Evolutionary conservation across 2,888 invertebrate genomes (phyloP), one percentile per base, ranked within the genome.

Genomic region (Lepidonotus clava): DNA sequence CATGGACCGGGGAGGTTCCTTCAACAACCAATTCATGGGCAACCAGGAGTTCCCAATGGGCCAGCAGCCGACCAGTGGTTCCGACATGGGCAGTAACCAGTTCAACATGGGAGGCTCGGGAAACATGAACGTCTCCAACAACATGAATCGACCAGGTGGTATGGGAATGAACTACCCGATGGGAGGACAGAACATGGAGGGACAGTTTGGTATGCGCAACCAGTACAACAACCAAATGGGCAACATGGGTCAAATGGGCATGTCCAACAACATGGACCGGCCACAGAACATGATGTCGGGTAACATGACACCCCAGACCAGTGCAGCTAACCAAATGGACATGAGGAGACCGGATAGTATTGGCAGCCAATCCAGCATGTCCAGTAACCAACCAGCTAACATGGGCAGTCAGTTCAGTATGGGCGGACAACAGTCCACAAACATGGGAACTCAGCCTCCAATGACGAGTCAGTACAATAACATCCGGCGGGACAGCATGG

Each of bases 161-260:
- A 80, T 80, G 80, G 24, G 80, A 18, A 80, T 80, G 80, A 41
- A 80, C 21, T 80, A 46, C 80, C 14, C 80, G 4, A 46, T 80
- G 32, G 46, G 80, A 28, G 80, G 80, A 24, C 80, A 41, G 4
- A 80, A 41, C 46, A 80, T 80, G 80, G 80, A 80, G 24, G 28
- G 28, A 6, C 80, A 41, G 41, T 80, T 41, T 24, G 36, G 36
- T 18, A 80, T 41, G 80, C 24, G 51, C 0, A 41, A 46, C 28
- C 51, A 46, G 28, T 46, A 46, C 28, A 46, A 46, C 21, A 46
- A 80, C 34, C 41, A 8, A 1, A 80, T 80, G 80, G 32, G 80
- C 11, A 80, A 80, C 46, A 80, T 80, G 80, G 34, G 18, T 24
- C 80, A 41, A 18, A 76, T 76, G 76, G 28, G 28, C 32, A 80